phyloP scores from a whole-genome alignment of 2,113 vertebrate genomes.

The Regulus satrapa region DNA sequence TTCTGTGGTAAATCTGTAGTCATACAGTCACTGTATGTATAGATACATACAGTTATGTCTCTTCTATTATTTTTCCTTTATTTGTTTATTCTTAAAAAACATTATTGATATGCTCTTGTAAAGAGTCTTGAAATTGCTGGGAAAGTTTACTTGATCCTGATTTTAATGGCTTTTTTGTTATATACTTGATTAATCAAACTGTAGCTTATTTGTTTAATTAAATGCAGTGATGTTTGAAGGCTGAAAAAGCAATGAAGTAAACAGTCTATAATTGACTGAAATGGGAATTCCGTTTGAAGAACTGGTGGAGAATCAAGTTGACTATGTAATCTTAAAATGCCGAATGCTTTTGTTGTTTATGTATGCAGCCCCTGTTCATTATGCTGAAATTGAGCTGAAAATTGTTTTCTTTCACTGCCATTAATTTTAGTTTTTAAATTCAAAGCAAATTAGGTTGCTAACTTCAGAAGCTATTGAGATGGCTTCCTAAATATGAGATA shows the following conservation, averaged over 20 bases:
- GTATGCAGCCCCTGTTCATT: background rate
- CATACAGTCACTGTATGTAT: too few species aligned
- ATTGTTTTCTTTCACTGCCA: conserved; percentile 12
- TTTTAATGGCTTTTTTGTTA: background rate
- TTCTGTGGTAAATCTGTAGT: background rate
- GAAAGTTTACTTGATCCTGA: background rate
- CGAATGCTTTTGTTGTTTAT: background rate
- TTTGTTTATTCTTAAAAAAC: background rate
- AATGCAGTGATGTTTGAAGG: background rate
- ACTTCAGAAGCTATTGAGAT: background rate
- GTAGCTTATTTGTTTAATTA: conserved; percentile 34
- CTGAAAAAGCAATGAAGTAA: conserved; percentile 3
- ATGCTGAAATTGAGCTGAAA: conserved; percentile 39
- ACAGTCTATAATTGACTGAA: conserved; percentile 38
- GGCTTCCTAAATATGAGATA: background rate
- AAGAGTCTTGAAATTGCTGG: background rate
- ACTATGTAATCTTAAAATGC: background rate
- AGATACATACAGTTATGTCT: rapidly evolving
- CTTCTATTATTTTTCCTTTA: background rate
- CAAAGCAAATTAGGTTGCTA: conserved; percentile 27
- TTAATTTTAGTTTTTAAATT: conserved; percentile 48
- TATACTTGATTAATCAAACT: conserved; percentile 16
- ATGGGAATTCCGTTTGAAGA: conserved; percentile 20
- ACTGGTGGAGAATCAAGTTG: background rate
- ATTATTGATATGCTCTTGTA: background rate